Base-by-base conservation (phyloP, 2,113 vertebrate genomes). In the Callaeas wilsoni region DNA sequence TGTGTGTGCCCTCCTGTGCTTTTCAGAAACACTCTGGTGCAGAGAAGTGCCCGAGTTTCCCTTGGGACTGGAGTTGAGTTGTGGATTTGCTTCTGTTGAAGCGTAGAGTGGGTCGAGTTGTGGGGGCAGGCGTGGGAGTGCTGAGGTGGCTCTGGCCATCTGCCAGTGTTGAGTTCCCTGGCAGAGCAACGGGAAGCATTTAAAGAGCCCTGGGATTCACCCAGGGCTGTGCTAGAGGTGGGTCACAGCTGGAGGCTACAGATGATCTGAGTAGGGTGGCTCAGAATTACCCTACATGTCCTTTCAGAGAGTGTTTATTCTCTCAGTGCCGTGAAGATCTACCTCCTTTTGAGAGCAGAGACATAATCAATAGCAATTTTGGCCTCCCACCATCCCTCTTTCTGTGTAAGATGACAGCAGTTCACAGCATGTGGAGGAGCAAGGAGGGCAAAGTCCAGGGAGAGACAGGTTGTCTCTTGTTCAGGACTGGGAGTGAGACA, bases 51-150 rank as follows among this genome's bases (percentile, higher is more conserved):
- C 35, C 0, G 5, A 19, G 16, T 5, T 50, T 27, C n/a, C 1
- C 0, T 50, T 1, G 5, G 67, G 27, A 6, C 41, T 68, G 68
- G 41, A 65, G 41, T 7, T 46, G 6, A 13, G 32, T 21, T 70
- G 59, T 57, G 33, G 32, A 4, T 49, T 62, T 76, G 41, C 7
- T 60, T 18, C 3, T 57, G 76, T 26, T 32, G 37, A 44, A 83
- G 32, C 2, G 1, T 64, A 12, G 3, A 2, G 1, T 12, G 20
- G 20, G 17, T 6, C 0, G 11, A 39, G 11, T 19, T 84, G 50
- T 18, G 20, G 32, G 41, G 29, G 37, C 23, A 59, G 53, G 11
- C 56, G 37, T 13, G 16, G 62, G 16, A 44, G 8, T 53, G 73
- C 39, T 29, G 49, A 5, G 17, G 18, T 56, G 88, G 33, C 57